Evolutionary conservation across 2,797 vertebrate species (phyloP).

Genomic region (Diplodus puntazzo): DNA sequence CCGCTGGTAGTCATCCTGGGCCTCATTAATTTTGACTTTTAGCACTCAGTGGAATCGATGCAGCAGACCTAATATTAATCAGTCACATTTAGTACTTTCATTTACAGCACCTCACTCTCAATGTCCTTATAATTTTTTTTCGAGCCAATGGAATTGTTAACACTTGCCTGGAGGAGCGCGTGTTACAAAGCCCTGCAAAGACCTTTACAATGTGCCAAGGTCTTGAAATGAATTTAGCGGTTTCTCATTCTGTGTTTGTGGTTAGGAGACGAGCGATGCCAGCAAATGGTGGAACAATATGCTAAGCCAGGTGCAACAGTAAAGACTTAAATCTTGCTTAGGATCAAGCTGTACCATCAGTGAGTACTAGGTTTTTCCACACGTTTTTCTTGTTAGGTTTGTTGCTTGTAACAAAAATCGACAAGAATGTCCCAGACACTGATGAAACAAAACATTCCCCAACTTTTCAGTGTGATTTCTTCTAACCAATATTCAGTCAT

Average conservation of each 20-base stretch:
- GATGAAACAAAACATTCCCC: constrained; percentile 67
- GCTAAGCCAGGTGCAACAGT: constrained; percentile 66
- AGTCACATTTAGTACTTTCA: constrained; percentile 67
- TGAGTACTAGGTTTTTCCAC: constrained; percentile 48
- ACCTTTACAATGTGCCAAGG: constrained; percentile 69
- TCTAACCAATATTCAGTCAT: constrained; percentile 64
- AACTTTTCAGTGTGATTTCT: constrained; percentile 39
- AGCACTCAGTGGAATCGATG: constrained; percentile 43
- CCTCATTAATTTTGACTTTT: constrained; percentile 51
- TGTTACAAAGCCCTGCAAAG: constrained; percentile 59
- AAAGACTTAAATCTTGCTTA: constrained; percentile 44
- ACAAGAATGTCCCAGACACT: constrained; percentile 64
- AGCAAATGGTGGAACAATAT: constrained; percentile 65
- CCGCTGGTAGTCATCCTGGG: constrained; percentile 18
- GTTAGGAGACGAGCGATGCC: constrained; percentile 64
- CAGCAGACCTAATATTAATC: constrained; percentile 68
- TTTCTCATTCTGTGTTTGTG: constrained; percentile 69
- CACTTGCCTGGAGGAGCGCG: constrained; percentile 62
- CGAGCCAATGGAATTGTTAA: constrained; percentile 74
- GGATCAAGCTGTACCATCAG: constrained; percentile 52
- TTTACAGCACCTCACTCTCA: constrained; percentile 55
- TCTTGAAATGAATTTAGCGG: constrained; percentile 76
- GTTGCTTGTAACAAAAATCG: constrained; percentile 61
- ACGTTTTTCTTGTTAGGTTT: constrained; percentile 54
- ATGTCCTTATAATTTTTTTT: constrained; percentile 56